Percentiles rank a stretch among this genome's conserved stretches.
phyloP scores from a whole-genome alignment of 2,113 vertebrate species.

The Rhynchomys soricoides region DNA sequence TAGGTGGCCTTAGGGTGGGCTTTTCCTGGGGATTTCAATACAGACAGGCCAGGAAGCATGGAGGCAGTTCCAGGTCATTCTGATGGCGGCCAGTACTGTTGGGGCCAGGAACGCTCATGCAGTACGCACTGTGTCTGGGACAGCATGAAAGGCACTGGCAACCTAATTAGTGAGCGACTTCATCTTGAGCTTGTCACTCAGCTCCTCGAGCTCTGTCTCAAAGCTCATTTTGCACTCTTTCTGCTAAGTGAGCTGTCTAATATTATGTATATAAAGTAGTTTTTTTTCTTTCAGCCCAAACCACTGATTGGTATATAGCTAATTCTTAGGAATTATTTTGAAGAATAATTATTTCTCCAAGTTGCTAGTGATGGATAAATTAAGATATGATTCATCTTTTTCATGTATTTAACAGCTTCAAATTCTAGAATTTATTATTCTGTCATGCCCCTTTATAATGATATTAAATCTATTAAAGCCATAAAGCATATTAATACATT shows the following conservation, averaged over 20 bases:
- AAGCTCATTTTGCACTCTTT: background rate
- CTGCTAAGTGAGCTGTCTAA: background rate
- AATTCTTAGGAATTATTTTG: conserved; percentile 29
- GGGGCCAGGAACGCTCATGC: background rate
- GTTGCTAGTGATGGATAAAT: background rate
- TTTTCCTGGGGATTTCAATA: background rate
- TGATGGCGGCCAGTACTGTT: background rate
- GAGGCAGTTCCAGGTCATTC: background rate
- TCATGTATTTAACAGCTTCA: conserved; percentile 13
- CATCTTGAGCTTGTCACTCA: background rate
- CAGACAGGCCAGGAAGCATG: background rate
- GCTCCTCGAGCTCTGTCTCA: background rate
- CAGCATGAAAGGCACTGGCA: background rate
- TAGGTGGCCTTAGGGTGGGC: background rate
- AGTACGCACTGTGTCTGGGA: background rate
- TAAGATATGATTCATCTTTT: background rate
- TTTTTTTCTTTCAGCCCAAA: conserved; percentile 1
- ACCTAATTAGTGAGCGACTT: background rate
- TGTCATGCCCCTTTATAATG: background rate
- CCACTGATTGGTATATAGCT: background rate
- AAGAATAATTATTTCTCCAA: conserved; percentile 7
- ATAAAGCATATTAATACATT: background rate
- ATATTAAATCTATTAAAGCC: background rate
- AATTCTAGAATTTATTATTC: conserved; percentile 28
- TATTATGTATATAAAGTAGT: background rate